Evolutionary conservation across 2,888 invertebrate species (phyloP), one percentile per base, ranked within the genome.

Genomic region (Diplazon laetatorius): DNA sequence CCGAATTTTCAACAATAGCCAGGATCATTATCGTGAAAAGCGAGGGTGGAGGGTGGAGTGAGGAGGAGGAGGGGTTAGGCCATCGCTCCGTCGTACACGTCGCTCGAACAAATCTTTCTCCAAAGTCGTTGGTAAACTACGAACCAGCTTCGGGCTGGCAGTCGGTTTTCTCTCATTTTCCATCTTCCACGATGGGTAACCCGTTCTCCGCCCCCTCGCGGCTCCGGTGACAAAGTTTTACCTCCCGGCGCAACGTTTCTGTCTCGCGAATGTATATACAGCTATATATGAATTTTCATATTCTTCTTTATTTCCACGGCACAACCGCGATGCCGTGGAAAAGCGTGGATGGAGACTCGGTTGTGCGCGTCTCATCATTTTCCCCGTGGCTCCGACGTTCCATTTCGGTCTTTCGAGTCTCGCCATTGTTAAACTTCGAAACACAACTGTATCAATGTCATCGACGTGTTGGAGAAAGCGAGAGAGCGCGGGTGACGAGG

Each of bases 171-270:
- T 68, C 48, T 39, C 16, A 35, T 48, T 50, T 52, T 68, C n/a
- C 44, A 35, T 48, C 62, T 30, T 22, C 22, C 44, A 48, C 50
- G 50, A 20, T 52, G n/a, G n/a, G 46, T 57, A 16, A 22, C 39
- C 8, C 48, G 14, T 60, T 16, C 62, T 65, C 39, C 39, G 74
- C n/a, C n/a, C n/a, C n/a, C n/a, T n/a, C n/a, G n/a, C n/a, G n/a
- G n/a, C n/a, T n/a, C n/a, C 3, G 65, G 75, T 78, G 68, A 70
- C 72, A 73, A 78, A 75, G 59, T 69, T 77, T 73, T 69, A n/a
- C n/a, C n/a, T n/a, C n/a, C 25, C 55, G 22, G 39, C 72, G 30
- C 68, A 25, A 37, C 37, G 59, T 16, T 50, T n/a, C n/a, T n/a
- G n/a, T n/a, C n/a, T n/a, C n/a, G n/a, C n/a, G n/a, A n/a, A 52